Evolutionary conservation across 1,140 invertebrate genomes (phyloP), one percentile per base, ranked within the genome.

Genomic region (Pseudachorutes palmiensis): DNA sequence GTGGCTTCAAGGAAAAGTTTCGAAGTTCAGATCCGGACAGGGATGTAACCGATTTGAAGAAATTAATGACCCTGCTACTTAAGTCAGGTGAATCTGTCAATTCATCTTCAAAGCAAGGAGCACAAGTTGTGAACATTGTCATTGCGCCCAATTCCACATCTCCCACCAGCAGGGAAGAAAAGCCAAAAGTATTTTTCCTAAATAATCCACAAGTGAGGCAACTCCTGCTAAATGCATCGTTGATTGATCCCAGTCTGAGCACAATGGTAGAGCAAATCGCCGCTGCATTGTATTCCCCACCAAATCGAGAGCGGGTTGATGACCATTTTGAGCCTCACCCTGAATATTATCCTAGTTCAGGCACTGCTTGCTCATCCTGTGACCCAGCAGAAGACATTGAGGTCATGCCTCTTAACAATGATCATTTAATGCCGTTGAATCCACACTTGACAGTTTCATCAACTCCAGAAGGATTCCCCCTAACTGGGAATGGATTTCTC

Each of bases 191-290:
- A 59, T n/a, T 71, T 22, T 74, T 74, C 64, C 65, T 74, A 31
- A 74, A 71, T 67, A 68, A 62, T 60, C 70, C 72, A 62, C 68
- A 74, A 67, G 70, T 74, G 29, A 71, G 71, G 60, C 70, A 70
- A 64, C 32, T 73, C 12, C 62, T 73, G n/a, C 64, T 70, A 28
- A 36, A 61, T 3, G 72, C 72, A n/a, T 41, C 70, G 30, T 41
- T 64, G n/a, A 33, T 9, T 57, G 72, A 73, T 58, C 69, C 69
- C 3, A 57, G 48, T 14, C 36, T 73, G 16, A 71, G 68, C 30
- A 65, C 67, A n/a, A 68, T 69, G 26, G 69, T 67, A 41, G 48
- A 67, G 28, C 69, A 73, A 67, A 71, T 73, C 49, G 72, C 72
- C 9, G 61, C 69, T 12, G 69, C 69, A 26, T 63, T 73, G 1